phyloP scores from a whole-genome alignment of 2,113 vertebrate species.

The Brachionichthys hirsutus region DNA sequence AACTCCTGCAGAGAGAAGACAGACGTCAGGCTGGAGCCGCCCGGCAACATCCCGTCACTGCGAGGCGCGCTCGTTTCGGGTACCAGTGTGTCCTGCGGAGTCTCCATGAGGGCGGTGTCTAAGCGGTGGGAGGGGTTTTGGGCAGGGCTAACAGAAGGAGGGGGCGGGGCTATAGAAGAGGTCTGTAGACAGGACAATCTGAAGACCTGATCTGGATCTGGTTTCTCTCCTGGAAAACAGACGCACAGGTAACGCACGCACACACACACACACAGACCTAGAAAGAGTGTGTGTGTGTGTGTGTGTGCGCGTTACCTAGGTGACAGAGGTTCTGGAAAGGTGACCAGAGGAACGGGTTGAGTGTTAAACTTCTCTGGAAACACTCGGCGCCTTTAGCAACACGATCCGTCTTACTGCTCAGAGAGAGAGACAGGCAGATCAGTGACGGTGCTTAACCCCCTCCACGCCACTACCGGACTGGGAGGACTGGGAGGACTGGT shows the following conservation, averaged over 20 bases:
- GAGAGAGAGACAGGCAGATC: neutral
- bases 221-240: slow-evolving; percentile 89
- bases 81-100: slow-evolving; percentile 97
- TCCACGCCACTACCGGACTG: neutral
- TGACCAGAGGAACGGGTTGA: slow-evolving; percentile 98
- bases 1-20: slow-evolving; percentile 80
- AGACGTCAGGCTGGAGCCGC: neutral
- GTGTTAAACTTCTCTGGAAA: slow-evolving; percentile 97
- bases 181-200: slow-evolving; percentile 94
- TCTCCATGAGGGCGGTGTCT: slow-evolving; percentile 94
- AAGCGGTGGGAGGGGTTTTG: slow-evolving; percentile 88
- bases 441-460: no score
- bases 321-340: slow-evolving; percentile 97
- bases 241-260: no score
- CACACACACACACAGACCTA: no score
- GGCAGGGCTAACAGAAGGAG: slow-evolving; percentile 86
- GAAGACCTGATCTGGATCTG: slow-evolving; percentile 97
- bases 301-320: slow-evolving; percentile 82
- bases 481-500: neutral
- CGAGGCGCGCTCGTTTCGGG: neutral
- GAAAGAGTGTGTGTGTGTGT: neutral
- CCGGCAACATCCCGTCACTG: neutral
- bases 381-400: slow-evolving; percentile 95
- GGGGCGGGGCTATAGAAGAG: slow-evolving; percentile 81
- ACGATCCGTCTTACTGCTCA: slow-evolving; percentile 69